A percentile compares a stretch with the other conserved stretches of the same genome.
Conservation (phyloP, 2,888 invertebrate genomes). For the Corbicula japonica region DNA sequence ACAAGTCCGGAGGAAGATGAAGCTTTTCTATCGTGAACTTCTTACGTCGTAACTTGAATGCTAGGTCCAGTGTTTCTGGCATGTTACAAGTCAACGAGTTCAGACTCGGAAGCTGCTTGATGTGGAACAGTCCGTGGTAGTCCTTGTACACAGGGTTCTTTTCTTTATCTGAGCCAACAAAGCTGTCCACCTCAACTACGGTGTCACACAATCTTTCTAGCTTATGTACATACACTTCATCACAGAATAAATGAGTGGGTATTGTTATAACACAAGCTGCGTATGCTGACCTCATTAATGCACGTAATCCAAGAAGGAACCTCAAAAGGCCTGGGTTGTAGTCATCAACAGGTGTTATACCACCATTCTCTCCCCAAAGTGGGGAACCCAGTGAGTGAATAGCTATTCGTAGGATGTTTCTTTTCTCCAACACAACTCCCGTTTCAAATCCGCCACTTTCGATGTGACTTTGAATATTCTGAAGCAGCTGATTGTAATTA, state of each 20-base stretch:
- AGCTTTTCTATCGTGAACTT: constrained; percentile 93
- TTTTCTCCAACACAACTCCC: constrained; percentile 81
- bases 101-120: constrained; percentile 92
- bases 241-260: constrained; percentile 91
- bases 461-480: constrained; percentile 88
- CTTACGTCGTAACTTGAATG: constrained; percentile 94
- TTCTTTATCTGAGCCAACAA: constrained; percentile 93
- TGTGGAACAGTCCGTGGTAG: constrained; percentile 94
- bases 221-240: constrained; percentile 76
- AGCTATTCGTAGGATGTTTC: constrained; percentile 91
- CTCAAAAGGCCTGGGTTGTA: constrained; percentile 88
- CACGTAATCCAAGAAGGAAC: constrained; percentile 91
- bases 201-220: constrained; percentile 91
- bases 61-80: constrained; percentile 93
- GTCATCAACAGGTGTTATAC: constrained; percentile 54
- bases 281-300: constrained; percentile 91
- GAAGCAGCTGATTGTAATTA: constrained; percentile 88
- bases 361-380: constrained; percentile 90
- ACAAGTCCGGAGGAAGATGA: constrained; percentile 85
- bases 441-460: constrained; percentile 87
- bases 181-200: constrained; percentile 93
- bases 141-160: constrained; percentile 93
- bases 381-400: constrained; percentile 94
- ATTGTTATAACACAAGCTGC: constrained; percentile 93
- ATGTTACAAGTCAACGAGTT: constrained; percentile 92